A percentile compares a stretch with the other conserved stretches of the same genome.
Conservation (phyloP, 1,140 invertebrate species). For the Luehdorfia chinensis region DNA sequence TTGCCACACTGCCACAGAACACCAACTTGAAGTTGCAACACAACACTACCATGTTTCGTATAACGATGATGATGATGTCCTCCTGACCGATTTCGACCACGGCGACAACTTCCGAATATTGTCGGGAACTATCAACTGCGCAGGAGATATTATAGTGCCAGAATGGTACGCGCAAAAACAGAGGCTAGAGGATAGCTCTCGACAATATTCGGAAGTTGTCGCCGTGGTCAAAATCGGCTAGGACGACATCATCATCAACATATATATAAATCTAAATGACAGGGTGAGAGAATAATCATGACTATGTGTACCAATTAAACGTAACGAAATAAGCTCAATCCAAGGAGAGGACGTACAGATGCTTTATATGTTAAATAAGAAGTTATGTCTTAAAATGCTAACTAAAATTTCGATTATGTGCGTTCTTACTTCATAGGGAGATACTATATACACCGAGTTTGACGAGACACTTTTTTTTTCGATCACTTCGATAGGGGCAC, state of each 20-base stretch:
- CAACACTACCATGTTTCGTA: neutral
- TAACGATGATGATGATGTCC: neutral
- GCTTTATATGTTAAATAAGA: slow-evolving; percentile 9
- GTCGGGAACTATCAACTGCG: no score
- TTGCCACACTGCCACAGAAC: no score
- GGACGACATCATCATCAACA: no score
- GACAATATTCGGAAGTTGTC: no score
- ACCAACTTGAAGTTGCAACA: no score
- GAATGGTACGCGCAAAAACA: neutral
- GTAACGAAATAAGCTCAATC: neutral
- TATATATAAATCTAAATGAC: no score
- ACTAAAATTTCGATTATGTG: slow-evolving; percentile 14
- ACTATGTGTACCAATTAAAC: neutral
- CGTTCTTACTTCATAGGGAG: slow-evolving; percentile 12
- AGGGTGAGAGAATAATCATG: neutral
- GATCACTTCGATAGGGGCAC: slow-evolving; percentile 10
- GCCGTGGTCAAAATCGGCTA: no score
- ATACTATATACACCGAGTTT: neutral
- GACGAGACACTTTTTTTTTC: slow-evolving; percentile 13
- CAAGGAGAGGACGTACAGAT: slow-evolving; percentile 1
- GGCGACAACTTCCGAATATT: no score
- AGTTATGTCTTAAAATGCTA: slow-evolving; percentile 9
- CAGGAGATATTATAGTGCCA: no score
- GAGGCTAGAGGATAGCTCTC: neutral
- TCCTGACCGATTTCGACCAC: neutral